Evolutionary conservation across 2,113 vertebrate species (phyloP).

Genomic region (Sorex araneus): DNA sequence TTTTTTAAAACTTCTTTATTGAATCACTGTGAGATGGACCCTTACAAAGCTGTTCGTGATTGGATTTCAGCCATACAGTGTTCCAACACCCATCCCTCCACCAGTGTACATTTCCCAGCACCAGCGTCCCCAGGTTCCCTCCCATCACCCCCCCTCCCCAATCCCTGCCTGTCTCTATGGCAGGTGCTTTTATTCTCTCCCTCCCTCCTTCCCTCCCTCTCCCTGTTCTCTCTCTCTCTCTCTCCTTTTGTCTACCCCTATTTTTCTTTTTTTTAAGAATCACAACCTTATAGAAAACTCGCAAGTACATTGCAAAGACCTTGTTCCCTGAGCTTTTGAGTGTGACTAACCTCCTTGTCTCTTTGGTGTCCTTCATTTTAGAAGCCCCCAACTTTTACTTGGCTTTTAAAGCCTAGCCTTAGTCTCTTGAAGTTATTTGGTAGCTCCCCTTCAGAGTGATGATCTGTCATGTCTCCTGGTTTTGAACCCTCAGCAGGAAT

Average conservation of each 20-base stretch:
- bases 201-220: no score
- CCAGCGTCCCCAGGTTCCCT: no score
- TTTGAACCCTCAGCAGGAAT: not conserved
- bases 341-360: not conserved
- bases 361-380: not conserved
- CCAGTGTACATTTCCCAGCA: no score
- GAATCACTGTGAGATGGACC: no score
- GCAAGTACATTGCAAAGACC: not conserved
- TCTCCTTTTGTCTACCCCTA: not conserved
- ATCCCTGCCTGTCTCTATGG: no score
- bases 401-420: not conserved
- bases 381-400: not conserved
- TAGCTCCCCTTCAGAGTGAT: not conserved
- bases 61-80: no score
- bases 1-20: no score
- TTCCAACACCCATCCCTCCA: no score
- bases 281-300: conserved; percentile 9
- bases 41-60: no score
- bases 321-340: not conserved
- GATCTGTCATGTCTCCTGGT: not conserved
- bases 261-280: not conserved
- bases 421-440: not conserved
- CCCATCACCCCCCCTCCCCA: no score
- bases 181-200: no score
- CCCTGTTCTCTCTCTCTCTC: no score